Evolutionary conservation across 2,113 vertebrate genomes (phyloP).

Genomic region (Periophthalmodon schlosseri): DNA sequence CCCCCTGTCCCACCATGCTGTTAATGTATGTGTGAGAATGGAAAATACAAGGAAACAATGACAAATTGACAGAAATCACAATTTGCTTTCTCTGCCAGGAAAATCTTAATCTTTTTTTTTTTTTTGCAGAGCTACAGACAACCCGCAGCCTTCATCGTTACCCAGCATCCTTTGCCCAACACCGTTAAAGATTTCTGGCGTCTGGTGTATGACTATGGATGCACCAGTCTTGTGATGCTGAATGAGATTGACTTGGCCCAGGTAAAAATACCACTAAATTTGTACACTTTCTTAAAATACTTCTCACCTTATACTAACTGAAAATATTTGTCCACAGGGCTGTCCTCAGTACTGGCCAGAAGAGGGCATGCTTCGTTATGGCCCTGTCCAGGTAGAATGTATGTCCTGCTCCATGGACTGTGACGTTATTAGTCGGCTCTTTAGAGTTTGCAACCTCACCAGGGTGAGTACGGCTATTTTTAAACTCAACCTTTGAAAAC

Average conservation of each 20-base stretch:
- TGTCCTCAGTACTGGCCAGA: constrained; percentile 99
- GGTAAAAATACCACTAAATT: constrained; percentile 68
- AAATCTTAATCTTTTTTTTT: not conserved
- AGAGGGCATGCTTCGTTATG: constrained; percentile 92
- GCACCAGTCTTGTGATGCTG: constrained; percentile 97
- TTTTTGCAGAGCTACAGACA: constrained; percentile 93
- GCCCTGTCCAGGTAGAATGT: constrained; percentile 97
- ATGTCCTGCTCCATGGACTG: constrained; percentile 99
- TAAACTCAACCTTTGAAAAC: not conserved
- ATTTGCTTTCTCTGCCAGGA: not conserved
- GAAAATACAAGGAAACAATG: not conserved
- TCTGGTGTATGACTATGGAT: constrained; percentile 97
- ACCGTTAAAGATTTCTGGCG: constrained; percentile 99
- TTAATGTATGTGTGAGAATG: constrained; percentile 27
- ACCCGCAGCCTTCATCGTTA: constrained; percentile 97
- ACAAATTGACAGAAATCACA: not conserved
- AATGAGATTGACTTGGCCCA: constrained; percentile 97
- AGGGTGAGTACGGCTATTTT: constrained; percentile 79
- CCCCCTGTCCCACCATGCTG: constrained; percentile 27
- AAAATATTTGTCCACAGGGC: constrained; percentile 76
- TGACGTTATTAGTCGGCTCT: constrained; percentile 93
- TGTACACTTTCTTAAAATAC: not conserved
- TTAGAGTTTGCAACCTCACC: constrained; percentile 98
- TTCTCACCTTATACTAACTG: not conserved
- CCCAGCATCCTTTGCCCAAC: constrained; percentile 96